Conservation (phyloP, 2,113 vertebrate genomes). For the Prinia subflava region DNA sequence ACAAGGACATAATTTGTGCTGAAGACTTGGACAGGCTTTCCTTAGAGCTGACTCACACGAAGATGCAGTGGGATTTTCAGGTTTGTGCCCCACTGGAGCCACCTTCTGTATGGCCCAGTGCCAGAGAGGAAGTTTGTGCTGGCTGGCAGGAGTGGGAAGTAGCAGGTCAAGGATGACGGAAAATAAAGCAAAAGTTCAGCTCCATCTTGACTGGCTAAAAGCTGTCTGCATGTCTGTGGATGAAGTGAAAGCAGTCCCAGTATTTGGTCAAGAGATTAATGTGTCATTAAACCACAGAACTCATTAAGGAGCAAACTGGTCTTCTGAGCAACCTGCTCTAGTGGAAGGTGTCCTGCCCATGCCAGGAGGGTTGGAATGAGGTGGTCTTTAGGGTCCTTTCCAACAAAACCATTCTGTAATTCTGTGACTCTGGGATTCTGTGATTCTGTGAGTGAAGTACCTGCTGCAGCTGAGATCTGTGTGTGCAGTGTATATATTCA, state of each 20-base stretch:
- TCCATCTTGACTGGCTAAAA: neutral
- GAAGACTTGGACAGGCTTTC: neutral
- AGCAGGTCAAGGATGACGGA: neutral
- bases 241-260: neutral
- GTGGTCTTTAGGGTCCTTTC: neutral
- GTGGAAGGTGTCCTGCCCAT: neutral
- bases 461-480: neutral
- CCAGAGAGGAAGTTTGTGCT: neutral
- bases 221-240: neutral
- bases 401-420: neutral
- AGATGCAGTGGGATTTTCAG: neutral
- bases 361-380: neutral
- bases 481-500: accelerated
- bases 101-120: neutral
- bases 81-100: neutral
- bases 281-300: neutral
- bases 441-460: neutral
- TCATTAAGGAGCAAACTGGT: neutral
- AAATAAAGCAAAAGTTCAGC: neutral
- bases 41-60: neutral
- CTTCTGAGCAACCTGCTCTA: neutral
- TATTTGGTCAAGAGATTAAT: neutral
- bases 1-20: accelerated
- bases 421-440: neutral
- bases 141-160: neutral